phyloP scores from a whole-genome alignment of 2,888 invertebrate species.

The Folsomia manolachei region DNA sequence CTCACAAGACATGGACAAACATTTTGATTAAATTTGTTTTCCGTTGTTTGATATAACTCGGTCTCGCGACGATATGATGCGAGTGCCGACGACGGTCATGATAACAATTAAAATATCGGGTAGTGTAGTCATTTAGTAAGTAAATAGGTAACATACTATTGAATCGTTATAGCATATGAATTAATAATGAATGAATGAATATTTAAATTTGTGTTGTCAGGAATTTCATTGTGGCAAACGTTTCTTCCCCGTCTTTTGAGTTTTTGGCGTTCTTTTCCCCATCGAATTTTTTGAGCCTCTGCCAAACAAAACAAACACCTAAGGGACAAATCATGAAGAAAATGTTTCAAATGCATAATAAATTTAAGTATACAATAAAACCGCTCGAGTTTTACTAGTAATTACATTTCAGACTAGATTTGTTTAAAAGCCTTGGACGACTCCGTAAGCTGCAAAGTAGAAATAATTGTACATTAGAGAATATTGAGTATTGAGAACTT shows the following conservation, averaged over 20 bases:
- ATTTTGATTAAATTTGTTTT: too few species aligned
- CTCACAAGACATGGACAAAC: neutral
- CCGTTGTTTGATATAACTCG: neutral
- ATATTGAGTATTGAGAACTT: too few species aligned
- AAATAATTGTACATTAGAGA: too few species aligned
- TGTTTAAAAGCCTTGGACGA: conserved; percentile 77
- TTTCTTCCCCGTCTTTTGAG: neutral
- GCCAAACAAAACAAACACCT: conserved; percentile 3
- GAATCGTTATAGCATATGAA: neutral
- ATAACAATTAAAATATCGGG: neutral
- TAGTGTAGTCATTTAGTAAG: neutral
- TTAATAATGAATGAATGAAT: neutral
- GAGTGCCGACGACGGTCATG: too few species aligned
- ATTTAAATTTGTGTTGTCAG: conserved; percentile 4
- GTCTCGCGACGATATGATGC: neutral
- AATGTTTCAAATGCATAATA: neutral
- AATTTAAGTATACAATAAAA: too few species aligned
- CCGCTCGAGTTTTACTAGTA: too few species aligned
- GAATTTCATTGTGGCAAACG: neutral
- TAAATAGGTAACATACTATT: neutral
- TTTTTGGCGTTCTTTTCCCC: neutral
- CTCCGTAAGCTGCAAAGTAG: conserved; percentile 88
- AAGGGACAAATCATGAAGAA: neutral
- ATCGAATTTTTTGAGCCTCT: neutral
- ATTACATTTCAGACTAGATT: conserved; percentile 8